A percentile compares a stretch with the other conserved stretches of the same genome.
Evolutionary conservation across 2,797 vertebrate genomes (phyloP).

Genomic region (Jordanella pulchra): DNA sequence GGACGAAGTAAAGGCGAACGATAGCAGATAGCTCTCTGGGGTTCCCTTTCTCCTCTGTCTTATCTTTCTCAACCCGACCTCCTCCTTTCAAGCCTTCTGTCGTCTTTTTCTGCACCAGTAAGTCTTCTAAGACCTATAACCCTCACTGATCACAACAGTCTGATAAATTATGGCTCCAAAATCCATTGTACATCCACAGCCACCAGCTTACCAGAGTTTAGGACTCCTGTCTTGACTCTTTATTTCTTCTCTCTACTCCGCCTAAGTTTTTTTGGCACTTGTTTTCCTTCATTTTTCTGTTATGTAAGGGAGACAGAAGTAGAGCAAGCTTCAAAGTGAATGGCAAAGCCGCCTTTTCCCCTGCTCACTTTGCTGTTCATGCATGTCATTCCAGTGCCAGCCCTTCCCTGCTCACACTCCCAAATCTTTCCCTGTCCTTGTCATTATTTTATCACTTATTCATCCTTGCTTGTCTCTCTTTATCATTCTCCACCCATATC

Average conservation of each 20-base stretch:
- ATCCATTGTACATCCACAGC: slow-evolving; percentile 47
- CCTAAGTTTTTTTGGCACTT: slow-evolving; percentile 64
- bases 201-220: slow-evolving; percentile 51
- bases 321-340: slow-evolving; percentile 81
- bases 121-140: slow-evolving; percentile 36
- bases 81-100: slow-evolving; percentile 44
- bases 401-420: slow-evolving; percentile 33
- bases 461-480: slow-evolving; percentile 27
- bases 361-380: slow-evolving; percentile 74
- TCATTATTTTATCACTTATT: slow-evolving; percentile 40
- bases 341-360: slow-evolving; percentile 77
- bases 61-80: slow-evolving; percentile 43
- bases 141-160: slow-evolving; percentile 44
- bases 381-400: slow-evolving; percentile 73
- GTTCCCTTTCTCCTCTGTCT: slow-evolving; percentile 47
- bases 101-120: slow-evolving; percentile 43
- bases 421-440: slow-evolving; percentile 38
- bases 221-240: slow-evolving; percentile 52
- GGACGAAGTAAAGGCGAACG: slow-evolving; percentile 22
- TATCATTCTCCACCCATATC: slow-evolving; percentile 32
- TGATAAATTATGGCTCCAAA: slow-evolving; percentile 34
- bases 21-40: slow-evolving; percentile 45
- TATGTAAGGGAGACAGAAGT: slow-evolving; percentile 78
- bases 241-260: slow-evolving; percentile 39
- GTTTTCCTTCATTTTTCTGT: slow-evolving; percentile 74